Evolutionary conservation across 2,888 invertebrate genomes (phyloP).

Genomic region (Norana najaformis): DNA sequence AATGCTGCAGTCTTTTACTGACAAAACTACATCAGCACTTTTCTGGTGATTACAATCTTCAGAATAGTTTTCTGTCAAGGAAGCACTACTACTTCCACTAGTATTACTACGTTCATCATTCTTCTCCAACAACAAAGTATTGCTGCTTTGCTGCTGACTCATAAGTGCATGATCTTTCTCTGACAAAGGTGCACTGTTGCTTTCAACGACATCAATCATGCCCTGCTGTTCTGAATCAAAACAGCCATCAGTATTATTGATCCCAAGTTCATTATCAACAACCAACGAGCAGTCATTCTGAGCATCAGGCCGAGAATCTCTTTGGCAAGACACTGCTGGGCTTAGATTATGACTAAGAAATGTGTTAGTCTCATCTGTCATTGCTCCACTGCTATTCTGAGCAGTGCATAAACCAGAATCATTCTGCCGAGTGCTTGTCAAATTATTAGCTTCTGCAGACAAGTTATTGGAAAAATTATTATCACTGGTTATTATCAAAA

Average conservation of each 20-base stretch:
- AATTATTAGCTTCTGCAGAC: background rate
- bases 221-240: background rate
- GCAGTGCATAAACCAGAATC: background rate
- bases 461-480: background rate
- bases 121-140: background rate
- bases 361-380: no score
- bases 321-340: background rate
- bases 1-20: background rate
- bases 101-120: background rate
- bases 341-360: no score
- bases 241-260: background rate
- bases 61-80: background rate
- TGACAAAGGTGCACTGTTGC: background rate
- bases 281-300: background rate
- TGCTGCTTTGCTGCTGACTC: background rate
- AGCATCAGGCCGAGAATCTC: background rate
- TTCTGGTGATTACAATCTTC: background rate
- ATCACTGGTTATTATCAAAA: background rate
- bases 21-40: background rate
- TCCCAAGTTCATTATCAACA: background rate
- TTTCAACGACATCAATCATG: background rate
- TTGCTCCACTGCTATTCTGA: background rate
- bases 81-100: background rate
- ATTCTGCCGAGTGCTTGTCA: background rate
- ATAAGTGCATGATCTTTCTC: background rate